These are phyloP conservation scores for Irena cyanogastra DNA, from an alignment of 2,113 vertebrate genomes.

Conservation along the genomic window DNA sequence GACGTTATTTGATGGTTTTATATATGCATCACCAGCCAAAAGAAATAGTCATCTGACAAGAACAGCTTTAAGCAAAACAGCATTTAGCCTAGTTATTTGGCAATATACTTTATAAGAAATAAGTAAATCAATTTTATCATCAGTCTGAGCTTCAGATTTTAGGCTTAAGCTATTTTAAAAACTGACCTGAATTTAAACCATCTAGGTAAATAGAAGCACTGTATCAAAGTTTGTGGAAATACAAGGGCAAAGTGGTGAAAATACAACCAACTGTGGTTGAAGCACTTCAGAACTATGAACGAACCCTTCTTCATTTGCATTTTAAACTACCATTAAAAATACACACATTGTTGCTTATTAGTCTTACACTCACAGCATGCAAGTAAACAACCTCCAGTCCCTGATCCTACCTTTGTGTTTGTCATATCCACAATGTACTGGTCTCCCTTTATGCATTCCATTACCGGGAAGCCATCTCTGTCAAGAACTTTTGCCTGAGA, in stretches of 20 bases:
- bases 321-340: not conserved
- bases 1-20: conserved; percentile 23
- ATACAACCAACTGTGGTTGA: not conserved
- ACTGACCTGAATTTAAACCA: not conserved
- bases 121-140: not conserved
- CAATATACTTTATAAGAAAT: not conserved
- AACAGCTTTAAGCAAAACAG: not conserved
- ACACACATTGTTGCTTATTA: not conserved
- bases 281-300: not conserved
- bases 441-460: conserved; percentile 96
- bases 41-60: not conserved
- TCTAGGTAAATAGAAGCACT: not conserved
- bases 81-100: not conserved
- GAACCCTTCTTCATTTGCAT: not conserved
- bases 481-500: conserved; percentile 96
- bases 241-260: not conserved
- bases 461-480: conserved; percentile 95
- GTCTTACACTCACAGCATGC: not conserved
- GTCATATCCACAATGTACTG: conserved; percentile 98
- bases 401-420: conserved; percentile 87
- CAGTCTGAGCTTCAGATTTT: not conserved
- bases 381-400: not conserved
- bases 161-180: not conserved
- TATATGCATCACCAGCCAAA: not conserved
- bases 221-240: not conserved